Conservation (phyloP, 1,140 invertebrate genomes). For the Bombyx mandarina region DNA sequence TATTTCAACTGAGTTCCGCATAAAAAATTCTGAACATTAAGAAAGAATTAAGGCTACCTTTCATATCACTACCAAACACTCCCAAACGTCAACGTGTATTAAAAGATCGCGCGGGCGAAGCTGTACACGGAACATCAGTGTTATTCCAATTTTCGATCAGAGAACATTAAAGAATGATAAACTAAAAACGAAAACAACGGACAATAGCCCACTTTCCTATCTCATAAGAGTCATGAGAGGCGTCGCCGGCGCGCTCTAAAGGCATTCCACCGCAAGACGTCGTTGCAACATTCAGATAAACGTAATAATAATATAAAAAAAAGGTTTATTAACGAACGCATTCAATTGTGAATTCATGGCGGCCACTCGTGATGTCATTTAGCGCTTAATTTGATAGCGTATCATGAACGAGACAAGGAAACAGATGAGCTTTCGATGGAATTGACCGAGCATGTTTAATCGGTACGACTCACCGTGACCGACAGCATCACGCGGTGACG, state of each 20-base stretch:
- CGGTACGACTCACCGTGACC: conserved; percentile 2
- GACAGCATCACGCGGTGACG: not conserved
- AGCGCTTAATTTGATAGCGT: conserved; percentile 32
- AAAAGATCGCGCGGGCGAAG: no score
- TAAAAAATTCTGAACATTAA: not conserved
- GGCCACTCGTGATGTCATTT: conserved; percentile 32
- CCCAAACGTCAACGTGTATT: no score
- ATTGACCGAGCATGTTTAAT: conserved; percentile 11
- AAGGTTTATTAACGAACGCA: conserved; percentile 38
- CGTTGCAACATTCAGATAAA: conserved; percentile 20
- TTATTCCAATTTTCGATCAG: no score
- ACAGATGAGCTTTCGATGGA: conserved; percentile 9
- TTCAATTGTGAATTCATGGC: conserved; percentile 37
- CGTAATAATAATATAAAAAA: conserved; percentile 15
- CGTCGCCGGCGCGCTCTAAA: conserved; percentile 18
- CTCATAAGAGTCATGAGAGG: conserved; percentile 10
- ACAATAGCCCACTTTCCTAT: conserved; percentile 32
- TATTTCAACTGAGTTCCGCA: not conserved
- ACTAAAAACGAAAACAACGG: conserved; percentile 27
- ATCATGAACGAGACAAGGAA: conserved; percentile 20
- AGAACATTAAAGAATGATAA: conserved; percentile 15
- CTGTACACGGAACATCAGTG: no score
- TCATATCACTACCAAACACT: no score
- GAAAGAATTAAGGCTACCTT: no score
- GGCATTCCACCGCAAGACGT: conserved; percentile 23